Percentiles rank a stretch among this genome's conserved stretches.
Evolutionary conservation across 2,113 vertebrate genomes (phyloP).

Genomic region (Coryphaenoides rupestris): DNA sequence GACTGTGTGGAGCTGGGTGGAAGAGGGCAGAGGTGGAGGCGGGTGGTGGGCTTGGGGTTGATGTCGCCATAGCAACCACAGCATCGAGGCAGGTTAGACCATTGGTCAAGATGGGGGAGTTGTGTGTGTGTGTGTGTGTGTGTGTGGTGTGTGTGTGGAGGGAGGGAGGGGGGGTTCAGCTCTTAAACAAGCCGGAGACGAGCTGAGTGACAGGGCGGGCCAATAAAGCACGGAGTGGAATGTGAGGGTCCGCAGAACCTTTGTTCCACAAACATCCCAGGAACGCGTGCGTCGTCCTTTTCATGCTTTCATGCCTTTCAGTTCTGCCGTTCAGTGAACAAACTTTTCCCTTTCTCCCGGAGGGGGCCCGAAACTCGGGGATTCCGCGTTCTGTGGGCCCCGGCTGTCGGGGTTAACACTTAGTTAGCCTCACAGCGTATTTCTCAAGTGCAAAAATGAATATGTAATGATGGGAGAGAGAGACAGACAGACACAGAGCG

Average conservation of each 20-base stretch:
- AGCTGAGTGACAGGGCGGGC: conserved; percentile 41
- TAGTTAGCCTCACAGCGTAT: no score
- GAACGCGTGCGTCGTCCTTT: conserved; percentile 43
- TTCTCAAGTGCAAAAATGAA: no score
- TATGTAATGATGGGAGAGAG: no score
- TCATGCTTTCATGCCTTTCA: conserved; percentile 38
- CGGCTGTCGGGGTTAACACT: no score
- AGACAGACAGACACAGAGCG: no score
- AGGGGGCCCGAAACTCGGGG: conserved; percentile 4
- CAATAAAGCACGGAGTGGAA: conserved; percentile 57
- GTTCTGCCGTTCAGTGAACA: conserved; percentile 16
- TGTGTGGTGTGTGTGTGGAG: no score
- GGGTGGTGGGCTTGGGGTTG: conserved; percentile 7
- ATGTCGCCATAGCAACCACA: conserved; percentile 31
- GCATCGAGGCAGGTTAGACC: conserved; percentile 31
- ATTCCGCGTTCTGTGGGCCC: background rate
- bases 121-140: no score
- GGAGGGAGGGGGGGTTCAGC: conserved; percentile 8
- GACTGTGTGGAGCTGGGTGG: conserved; percentile 23
- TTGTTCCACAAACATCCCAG: conserved; percentile 61
- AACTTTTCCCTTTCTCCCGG: background rate
- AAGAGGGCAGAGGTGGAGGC: background rate
- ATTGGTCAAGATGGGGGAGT: conserved; percentile 10
- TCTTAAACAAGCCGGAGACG: conserved; percentile 22
- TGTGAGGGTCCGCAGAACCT: conserved; percentile 44